Evolutionary conservation across 2,888 invertebrate genomes (phyloP), one percentile per base, ranked within the genome.

Genomic region (Galerucella pusilla): DNA sequence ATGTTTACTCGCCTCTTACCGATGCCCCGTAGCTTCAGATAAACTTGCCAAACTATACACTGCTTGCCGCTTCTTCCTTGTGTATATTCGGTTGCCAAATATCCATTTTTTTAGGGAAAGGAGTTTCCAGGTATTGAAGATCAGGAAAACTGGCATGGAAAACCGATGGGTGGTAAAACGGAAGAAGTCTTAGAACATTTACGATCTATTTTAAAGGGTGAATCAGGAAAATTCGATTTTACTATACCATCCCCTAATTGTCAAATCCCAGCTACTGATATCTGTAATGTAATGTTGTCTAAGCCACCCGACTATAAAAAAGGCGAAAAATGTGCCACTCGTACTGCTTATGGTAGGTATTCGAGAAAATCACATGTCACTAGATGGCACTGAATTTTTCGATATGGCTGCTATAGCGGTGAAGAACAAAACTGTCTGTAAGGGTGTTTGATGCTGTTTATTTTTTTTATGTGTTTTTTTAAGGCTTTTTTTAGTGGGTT

Each of bases 121-220:
- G 93, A 92, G 83, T 96, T 96, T 89, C 93, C 94, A 63, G 93
- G 93, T 45, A 96, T 99, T 84, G 98, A 97, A 88, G 95, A 99
- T 87, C 82, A 91, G 80, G 95, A 96, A 73, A 96, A 97, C 88
- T 99, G 98, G 98, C 99, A 99, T 86, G 99, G 99, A 61, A 99
- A 99, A 88, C 93, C 99, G 0, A 88, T 99, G 75, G 97, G 97
- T 0, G 93, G 91, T 69, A 94, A 96, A 77, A 92, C 94, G 1
- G 92, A 93, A 0, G 92, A 90, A 80, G 91, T 94, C 11, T 86
- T 93, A 76, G 84, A 93, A 88, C 91, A 93, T 84, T 88, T 96
- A 68, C 89, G 91, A 77, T 88, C 90, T 0, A 87, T 92, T 80
- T 90, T 97, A 74, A 91, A 92, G 83, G 94, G 93, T 86, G 90